These are phyloP conservation scores for Diachrysia chrysitis DNA, from an alignment of 2,888 invertebrate species.

Conservation along the genomic window DNA sequence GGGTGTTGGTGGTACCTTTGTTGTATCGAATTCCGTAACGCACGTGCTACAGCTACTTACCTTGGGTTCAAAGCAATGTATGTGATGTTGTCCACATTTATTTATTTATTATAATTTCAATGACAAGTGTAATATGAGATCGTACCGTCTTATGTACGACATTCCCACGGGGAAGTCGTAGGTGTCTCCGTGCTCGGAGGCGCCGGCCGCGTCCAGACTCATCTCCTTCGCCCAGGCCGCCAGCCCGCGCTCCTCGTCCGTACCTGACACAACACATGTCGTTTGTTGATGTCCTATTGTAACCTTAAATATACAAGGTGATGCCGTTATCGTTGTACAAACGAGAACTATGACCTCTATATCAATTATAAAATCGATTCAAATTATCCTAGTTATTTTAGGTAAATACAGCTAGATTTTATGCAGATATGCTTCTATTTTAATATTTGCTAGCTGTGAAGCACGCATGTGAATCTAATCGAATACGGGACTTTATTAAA, in stretches of 20 bases:
- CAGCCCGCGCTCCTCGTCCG: slow-evolving; percentile 93
- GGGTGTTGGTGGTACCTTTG: too few species aligned
- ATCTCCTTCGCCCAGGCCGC: slow-evolving; percentile 93
- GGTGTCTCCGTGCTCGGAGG: slow-evolving; percentile 84
- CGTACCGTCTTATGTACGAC: slow-evolving; percentile 89
- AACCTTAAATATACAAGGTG: too few species aligned
- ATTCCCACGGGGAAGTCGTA: slow-evolving; percentile 93
- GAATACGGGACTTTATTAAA: neutral
- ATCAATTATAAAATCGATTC: too few species aligned
- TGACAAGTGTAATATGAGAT: neutral
- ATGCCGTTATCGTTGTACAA: too few species aligned
- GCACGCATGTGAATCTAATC: neutral
- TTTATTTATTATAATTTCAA: too few species aligned
- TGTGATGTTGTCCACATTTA: too few species aligned
- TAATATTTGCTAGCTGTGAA: neutral
- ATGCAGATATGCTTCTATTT: neutral
- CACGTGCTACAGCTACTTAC: too few species aligned
- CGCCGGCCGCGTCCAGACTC: slow-evolving; percentile 87
- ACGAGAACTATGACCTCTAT: too few species aligned
- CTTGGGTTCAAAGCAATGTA: too few species aligned
- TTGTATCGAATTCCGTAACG: too few species aligned
- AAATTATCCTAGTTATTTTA: neutral
- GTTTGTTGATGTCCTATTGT: neutral
- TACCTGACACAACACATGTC: slow-evolving; percentile 87
- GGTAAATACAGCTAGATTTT: neutral